Percentiles rank a stretch among this genome's conserved stretches.
These are phyloP conservation scores for Melanostoma mellinum DNA, from an alignment of 2,888 invertebrate species.

Conservation along the genomic window DNA sequence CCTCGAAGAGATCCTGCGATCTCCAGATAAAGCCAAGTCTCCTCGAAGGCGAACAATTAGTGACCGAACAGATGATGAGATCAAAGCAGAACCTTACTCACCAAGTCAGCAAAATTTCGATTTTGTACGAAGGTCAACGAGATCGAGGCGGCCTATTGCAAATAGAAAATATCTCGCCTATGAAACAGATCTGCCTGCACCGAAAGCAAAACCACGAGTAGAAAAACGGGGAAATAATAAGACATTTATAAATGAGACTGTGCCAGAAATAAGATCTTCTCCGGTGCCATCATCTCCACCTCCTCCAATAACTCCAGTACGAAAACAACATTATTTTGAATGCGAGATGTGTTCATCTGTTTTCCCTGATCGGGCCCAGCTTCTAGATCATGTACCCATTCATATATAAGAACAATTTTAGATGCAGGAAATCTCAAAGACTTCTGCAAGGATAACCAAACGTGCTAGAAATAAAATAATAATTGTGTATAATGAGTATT, in stretches of 20 bases:
- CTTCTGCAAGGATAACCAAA: constrained; percentile 27
- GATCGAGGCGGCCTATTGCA: constrained; percentile 58
- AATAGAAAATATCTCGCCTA: constrained; percentile 78
- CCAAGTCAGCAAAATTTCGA: constrained; percentile 50
- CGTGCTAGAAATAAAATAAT: constrained; percentile 29
- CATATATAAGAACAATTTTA: constrained; percentile 84
- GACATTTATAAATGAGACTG: constrained; percentile 20
- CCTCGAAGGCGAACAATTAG: constrained; percentile 78
- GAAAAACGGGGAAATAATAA: constrained; percentile 43
- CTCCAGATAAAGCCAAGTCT: constrained; percentile 80
- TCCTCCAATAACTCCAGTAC: constrained; percentile 46
- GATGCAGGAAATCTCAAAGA: constrained; percentile 33
- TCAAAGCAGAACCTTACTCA: constrained; percentile 45
- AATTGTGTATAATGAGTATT: constrained; percentile 20
- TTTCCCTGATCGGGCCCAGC: constrained; percentile 88
- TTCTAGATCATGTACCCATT: constrained; percentile 90
- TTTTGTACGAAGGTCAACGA: constrained; percentile 53
- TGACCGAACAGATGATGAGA: constrained; percentile 74
- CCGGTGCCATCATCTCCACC: constrained; percentile 32
- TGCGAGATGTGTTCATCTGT: constrained; percentile 92
- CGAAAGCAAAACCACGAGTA: constrained; percentile 36
- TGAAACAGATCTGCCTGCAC: constrained; percentile 70
- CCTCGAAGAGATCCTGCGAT: constrained; percentile 81
- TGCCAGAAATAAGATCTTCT: constrained; percentile 15
- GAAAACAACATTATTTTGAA: constrained; percentile 84